Conservation (phyloP, 2,797 vertebrate species). For the Chelon auratus region DNA sequence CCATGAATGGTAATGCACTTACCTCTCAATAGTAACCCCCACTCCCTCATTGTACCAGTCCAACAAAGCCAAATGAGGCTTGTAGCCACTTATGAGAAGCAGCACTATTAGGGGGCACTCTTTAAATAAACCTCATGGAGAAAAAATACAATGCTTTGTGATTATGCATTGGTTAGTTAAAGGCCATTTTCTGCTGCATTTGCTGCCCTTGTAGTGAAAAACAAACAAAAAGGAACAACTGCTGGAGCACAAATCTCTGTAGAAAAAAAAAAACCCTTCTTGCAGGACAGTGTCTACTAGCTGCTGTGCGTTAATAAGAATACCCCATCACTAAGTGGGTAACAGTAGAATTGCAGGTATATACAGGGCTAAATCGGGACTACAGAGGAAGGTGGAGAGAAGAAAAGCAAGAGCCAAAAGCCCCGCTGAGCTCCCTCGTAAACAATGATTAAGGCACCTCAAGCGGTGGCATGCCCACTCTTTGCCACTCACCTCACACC, state of each 20-base stretch:
- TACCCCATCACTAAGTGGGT: constrained; percentile 13
- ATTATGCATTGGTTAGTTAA: constrained; percentile 66
- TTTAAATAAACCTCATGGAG: constrained; percentile 75
- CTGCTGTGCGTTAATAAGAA: constrained; percentile 44
- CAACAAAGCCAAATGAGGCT: constrained; percentile 84
- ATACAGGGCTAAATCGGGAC: constrained; percentile 47
- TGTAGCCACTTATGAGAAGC: constrained; percentile 81
- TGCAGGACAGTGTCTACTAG: constrained; percentile 31
- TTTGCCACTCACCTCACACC: constrained; percentile 81
- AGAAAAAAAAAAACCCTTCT: constrained; percentile 43
- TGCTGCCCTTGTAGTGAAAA: constrained; percentile 59
- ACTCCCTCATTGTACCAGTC: constrained; percentile 72
- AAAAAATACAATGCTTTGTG: constrained; percentile 63
- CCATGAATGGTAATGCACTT: constrained; percentile 82
- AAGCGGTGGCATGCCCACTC: constrained; percentile 71
- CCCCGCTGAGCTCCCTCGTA: constrained; percentile 75
- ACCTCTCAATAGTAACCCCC: constrained; percentile 72
- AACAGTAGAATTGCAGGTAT: constrained; percentile 31
- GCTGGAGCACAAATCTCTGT: constrained; percentile 36
- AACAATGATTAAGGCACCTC: constrained; percentile 82
- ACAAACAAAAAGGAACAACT: constrained; percentile 48
- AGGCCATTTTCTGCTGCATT: constrained; percentile 75
- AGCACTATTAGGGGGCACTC: constrained; percentile 79
- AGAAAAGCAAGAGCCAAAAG: constrained; percentile 63
- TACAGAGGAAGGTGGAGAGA: constrained; percentile 57